Conservation (phyloP, 2,888 invertebrate species). For the Parascotia fuliginaria region DNA sequence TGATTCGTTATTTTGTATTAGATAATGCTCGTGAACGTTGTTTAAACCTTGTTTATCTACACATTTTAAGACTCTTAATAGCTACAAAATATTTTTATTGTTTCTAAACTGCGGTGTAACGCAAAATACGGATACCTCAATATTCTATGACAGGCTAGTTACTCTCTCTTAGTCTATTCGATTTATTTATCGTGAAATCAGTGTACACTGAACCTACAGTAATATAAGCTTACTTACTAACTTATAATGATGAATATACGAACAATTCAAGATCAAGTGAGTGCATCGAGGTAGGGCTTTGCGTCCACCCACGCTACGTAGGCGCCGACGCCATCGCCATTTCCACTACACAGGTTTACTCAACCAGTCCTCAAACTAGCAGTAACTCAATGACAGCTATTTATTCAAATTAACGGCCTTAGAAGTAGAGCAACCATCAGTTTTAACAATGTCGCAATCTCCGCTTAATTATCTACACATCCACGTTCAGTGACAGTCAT, state of each 20-base stretch:
- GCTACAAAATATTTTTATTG: too few relatives aligned
- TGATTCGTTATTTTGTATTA: too few relatives aligned
- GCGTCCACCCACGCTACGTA: conserved; percentile 55
- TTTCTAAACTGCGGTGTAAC: too few relatives aligned
- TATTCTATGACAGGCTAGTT: too few relatives aligned
- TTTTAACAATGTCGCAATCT: conserved; percentile 32
- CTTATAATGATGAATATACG: conserved; percentile 34
- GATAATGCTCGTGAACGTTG: too few relatives aligned
- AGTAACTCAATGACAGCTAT: conserved; percentile 51
- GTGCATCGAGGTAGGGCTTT: conserved; percentile 33
- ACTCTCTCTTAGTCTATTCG: too few relatives aligned
- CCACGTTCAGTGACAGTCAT: too few relatives aligned
- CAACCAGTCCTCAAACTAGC: conserved; percentile 37
- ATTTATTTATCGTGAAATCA: too few relatives aligned
- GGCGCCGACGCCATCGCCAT: conserved; percentile 29
- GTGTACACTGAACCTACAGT: too few relatives aligned
- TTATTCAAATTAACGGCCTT: conserved; percentile 60
- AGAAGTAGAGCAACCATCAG: conserved; percentile 49
- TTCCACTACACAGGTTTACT: conserved; percentile 17
- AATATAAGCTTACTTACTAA: background rate
- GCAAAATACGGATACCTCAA: too few relatives aligned
- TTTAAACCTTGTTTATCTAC: too few relatives aligned
- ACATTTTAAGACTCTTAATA: too few relatives aligned
- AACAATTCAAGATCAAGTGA: conserved; percentile 48
- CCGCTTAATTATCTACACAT: conserved; percentile 30